Evolutionary conservation across 2,888 invertebrate species (phyloP), one percentile per base, ranked within the genome.

Genomic region (Pollenia labialis): DNA sequence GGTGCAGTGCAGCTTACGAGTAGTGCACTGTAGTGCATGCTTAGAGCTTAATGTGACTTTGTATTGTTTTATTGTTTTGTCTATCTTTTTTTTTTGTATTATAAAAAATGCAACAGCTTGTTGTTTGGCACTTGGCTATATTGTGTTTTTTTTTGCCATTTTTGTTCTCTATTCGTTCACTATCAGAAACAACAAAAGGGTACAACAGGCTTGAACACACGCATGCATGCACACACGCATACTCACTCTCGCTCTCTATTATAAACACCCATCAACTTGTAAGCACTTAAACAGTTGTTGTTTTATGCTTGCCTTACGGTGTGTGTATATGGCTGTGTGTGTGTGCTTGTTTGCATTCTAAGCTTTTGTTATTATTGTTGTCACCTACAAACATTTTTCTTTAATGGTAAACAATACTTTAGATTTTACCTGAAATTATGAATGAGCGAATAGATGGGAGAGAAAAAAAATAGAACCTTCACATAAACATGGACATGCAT

Each of bases 31-130:
- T 32, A 74, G 56, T 68, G 58, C 72, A 52, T 58, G 32, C 52
- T 75, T 48, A 71, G 48, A 54, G 32, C 46, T 66, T 74, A 60
- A 68, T 79, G 50, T 40, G 68, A 54, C 48, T 50, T 48, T 84
- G 1, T 60, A 64, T 79, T 66, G 44, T 74, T 68, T 74, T 50
- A 40, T 52, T 79, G 4, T 72, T 52, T 40, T 32, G 32, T 66
- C 32, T 72, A 16, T 71, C 42, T 71, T 16, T 16, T 16, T 16
- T 42, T 62, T 23, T 50, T 64, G n/a, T 48, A 16, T 40, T 9
- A 4, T 2, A 46, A 60, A 75, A 56, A 60, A 56, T 64, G 77
- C 83, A 84, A 84, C 72, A 84, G 66, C 77, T 74, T 79, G 72
- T 74, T 69, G 68, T 44, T 80, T 18, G 40, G 42, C 48, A 72